These are phyloP conservation scores for Dendrolimus pini DNA, from an alignment of 2,888 invertebrate species.

Conservation along the genomic window DNA sequence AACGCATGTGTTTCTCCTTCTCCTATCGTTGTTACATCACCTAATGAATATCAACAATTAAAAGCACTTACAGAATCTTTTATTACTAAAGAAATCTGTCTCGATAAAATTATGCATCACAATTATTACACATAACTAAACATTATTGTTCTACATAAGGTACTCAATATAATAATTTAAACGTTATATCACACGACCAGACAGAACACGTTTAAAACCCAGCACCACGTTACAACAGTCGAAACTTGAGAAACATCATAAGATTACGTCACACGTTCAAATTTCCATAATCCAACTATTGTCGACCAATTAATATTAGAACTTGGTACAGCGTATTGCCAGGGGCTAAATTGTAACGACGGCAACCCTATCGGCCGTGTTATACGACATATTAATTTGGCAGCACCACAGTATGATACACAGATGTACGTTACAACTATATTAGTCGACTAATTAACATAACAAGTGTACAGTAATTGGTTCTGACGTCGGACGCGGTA, in stretches of 20 bases:
- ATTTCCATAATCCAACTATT: neutral
- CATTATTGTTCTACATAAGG: no score
- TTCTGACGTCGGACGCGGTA: constrained; percentile 32
- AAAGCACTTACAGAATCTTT: no score
- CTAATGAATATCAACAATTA: no score
- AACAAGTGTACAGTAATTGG: constrained; percentile 56
- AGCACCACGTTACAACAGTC: neutral
- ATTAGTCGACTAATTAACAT: constrained; percentile 51
- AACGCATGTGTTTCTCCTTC: no score
- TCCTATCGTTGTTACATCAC: no score
- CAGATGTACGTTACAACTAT: constrained; percentile 23
- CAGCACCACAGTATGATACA: constrained; percentile 27
- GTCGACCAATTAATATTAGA: neutral
- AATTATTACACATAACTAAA: no score
- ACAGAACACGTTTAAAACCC: no score
- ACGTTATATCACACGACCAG: no score
- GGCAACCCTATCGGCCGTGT: constrained; percentile 21
- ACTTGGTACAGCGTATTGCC: neutral
- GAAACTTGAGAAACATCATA: neutral
- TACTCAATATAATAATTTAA: no score
- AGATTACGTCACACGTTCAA: neutral
- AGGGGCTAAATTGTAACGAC: neutral
- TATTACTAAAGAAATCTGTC: no score
- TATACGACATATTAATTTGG: constrained; percentile 39
- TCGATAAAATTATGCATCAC: no score